Evolutionary conservation across 2,888 invertebrate genomes (phyloP), one percentile per base, ranked within the genome.

Genomic region (Strigamia crassipes): DNA sequence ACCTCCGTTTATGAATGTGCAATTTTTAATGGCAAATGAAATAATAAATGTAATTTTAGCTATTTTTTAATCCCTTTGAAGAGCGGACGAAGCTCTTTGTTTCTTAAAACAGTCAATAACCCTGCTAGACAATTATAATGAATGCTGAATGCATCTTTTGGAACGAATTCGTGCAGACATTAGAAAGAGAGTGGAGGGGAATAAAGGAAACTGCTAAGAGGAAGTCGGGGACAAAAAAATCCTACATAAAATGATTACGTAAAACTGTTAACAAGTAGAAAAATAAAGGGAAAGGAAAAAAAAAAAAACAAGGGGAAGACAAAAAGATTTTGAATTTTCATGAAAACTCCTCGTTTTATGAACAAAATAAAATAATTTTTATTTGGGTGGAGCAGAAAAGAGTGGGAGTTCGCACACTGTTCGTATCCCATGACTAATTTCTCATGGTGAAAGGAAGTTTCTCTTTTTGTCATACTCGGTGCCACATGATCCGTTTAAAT

Each of bases 351-450:
- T 38, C 38, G 38, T 38, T 38, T 38, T 38, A 38, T 38, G 38
- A 9, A 38, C 38, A 38, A 38, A 38, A 38, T 38, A 38, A 38
- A 38, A 38, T 38, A 4, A 38, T 38, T 51, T 51, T 51, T 15
- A 21, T 23, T 66, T 23, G 23, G 61, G 21, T 66, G 61, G 61
- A 66, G 46, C 15, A 46, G 38, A 46, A 46, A 46, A 13, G 13
- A 66, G 61, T 66, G 61, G 21, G 61, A 66, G 61, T 18, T 66
- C n/a, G 18, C 61, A 66, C 21, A 12, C 21, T n/a, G 61, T 21
- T 66, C 18, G 61, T 66, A 66, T 66, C 61, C 61, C 61, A 66
- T 66, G 61, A 66, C 61, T 66, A 66, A 66, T 66, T 66, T 66
- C 61, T 4, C 61, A 21, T 66, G 61, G 61, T 66, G 61, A 66